phyloP scores from a whole-genome alignment of 2,797 vertebrate genomes.

The Parauchenoglanis ngamensis region DNA sequence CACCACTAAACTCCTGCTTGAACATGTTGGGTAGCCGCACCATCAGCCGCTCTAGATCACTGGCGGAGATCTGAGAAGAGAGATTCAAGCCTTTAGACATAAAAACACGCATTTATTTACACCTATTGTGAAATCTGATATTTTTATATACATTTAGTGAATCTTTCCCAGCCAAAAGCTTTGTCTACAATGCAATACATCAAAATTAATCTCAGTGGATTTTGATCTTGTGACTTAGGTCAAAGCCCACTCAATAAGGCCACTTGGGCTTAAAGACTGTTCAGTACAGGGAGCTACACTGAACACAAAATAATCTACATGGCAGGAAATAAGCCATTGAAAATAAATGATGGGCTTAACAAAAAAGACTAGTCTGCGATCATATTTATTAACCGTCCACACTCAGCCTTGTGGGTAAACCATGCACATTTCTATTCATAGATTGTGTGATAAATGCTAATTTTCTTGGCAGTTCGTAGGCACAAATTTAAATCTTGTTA shows the following conservation, averaged over 20 bases:
- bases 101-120: conserved; percentile 11
- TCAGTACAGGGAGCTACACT: not conserved
- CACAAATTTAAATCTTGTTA: not conserved
- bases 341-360: not conserved
- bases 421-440: not conserved
- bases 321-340: not conserved
- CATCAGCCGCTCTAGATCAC: conserved; percentile 90
- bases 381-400: not conserved
- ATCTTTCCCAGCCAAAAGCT: not conserved
- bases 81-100: not conserved
- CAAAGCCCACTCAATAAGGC: not conserved
- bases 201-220: not conserved
- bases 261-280: not conserved
- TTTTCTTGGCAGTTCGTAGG: not conserved
- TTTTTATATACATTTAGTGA: not conserved
- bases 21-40: conserved; percentile 90
- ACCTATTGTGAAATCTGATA: not conserved
- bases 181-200: not conserved
- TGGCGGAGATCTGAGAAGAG: conserved; percentile 83
- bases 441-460: not conserved
- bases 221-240: not conserved
- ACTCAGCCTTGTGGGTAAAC: not conserved
- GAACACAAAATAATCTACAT: not conserved
- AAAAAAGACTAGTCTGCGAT: not conserved
- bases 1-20: conserved; percentile 93